Conservation (phyloP, 2,797 vertebrate species). For the Pangasius djambal region DNA sequence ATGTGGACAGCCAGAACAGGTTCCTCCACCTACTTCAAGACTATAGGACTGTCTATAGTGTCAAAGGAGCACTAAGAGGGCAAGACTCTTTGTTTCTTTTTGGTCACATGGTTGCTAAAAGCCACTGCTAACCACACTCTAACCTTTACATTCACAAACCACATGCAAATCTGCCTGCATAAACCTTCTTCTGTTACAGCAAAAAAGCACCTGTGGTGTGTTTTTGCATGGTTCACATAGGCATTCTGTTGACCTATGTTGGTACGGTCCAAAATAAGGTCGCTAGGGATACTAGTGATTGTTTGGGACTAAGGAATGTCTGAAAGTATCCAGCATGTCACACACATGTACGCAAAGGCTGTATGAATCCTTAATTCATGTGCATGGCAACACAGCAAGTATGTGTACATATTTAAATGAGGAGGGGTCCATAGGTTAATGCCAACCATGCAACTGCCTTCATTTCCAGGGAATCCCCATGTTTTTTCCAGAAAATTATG, state of each 20-base stretch:
- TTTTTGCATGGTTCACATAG: not conserved
- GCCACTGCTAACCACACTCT: conserved; percentile 25
- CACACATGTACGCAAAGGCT: not conserved
- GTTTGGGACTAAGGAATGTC: conserved; percentile 17
- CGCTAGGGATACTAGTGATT: no score
- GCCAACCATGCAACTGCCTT: not conserved
- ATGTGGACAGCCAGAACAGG: not conserved
- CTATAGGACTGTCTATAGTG: not conserved
- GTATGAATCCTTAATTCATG: not conserved
- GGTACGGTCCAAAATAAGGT: not conserved
- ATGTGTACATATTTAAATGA: not conserved
- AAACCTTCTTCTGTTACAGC: not conserved
- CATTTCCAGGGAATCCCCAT: not conserved
- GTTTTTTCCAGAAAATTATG: not conserved
- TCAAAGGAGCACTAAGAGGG: conserved; percentile 11
- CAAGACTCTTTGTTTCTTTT: conserved; percentile 24
- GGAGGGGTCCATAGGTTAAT: not conserved
- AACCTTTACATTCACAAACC: conserved; percentile 41
- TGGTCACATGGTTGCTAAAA: conserved; percentile 22
- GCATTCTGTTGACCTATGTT: not conserved
- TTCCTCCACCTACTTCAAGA: not conserved
- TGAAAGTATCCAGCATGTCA: conserved; percentile 14
- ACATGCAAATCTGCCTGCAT: conserved; percentile 33
- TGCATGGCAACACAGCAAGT: conserved; percentile 22
- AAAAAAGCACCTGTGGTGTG: not conserved